phyloP scores from a whole-genome alignment of 2,113 vertebrate genomes.

The Rhinopomastus cyanomelas region DNA sequence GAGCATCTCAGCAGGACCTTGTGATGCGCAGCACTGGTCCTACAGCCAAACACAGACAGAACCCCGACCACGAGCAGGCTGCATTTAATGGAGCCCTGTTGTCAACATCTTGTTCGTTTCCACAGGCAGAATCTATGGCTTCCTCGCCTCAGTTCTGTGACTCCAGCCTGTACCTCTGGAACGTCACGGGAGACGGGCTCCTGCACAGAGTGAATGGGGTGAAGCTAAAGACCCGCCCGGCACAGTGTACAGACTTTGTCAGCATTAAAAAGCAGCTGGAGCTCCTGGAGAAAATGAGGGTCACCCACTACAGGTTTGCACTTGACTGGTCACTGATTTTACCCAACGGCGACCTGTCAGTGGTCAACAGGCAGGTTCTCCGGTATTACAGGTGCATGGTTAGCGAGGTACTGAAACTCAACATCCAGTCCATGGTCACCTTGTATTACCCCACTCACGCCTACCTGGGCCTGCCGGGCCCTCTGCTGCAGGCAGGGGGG shows the following conservation, averaged over 20 bases:
- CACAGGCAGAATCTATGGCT: conserved; percentile 82
- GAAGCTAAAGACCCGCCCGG: conserved; percentile 78
- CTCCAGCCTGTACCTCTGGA: conserved; percentile 90
- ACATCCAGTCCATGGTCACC: conserved; percentile 80
- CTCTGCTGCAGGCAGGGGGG: conserved; percentile 79
- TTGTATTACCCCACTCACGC: conserved; percentile 87
- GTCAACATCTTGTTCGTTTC: neutral
- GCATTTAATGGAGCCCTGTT: neutral
- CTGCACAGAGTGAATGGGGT: conserved; percentile 82
- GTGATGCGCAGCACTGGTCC: neutral
- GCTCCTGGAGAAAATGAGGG: conserved; percentile 81
- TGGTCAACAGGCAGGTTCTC: conserved; percentile 80
- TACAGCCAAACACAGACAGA: neutral
- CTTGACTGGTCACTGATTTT: conserved; percentile 92
- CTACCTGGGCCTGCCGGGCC: conserved; percentile 79
- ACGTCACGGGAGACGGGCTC: conserved; percentile 84
- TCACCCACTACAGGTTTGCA: conserved; percentile 89
- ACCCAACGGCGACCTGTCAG: conserved; percentile 80
- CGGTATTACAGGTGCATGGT: conserved; percentile 89
- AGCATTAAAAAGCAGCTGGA: conserved; percentile 83
- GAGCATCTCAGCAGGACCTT: neutral
- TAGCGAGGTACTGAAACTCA: conserved; percentile 80
- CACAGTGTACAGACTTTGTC: conserved; percentile 90
- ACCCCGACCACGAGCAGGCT: neutral
- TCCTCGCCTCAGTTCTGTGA: conserved; percentile 93